Evolutionary conservation across 1,140 invertebrate species (phyloP).

Genomic region (Sweltsa coloradensis): DNA sequence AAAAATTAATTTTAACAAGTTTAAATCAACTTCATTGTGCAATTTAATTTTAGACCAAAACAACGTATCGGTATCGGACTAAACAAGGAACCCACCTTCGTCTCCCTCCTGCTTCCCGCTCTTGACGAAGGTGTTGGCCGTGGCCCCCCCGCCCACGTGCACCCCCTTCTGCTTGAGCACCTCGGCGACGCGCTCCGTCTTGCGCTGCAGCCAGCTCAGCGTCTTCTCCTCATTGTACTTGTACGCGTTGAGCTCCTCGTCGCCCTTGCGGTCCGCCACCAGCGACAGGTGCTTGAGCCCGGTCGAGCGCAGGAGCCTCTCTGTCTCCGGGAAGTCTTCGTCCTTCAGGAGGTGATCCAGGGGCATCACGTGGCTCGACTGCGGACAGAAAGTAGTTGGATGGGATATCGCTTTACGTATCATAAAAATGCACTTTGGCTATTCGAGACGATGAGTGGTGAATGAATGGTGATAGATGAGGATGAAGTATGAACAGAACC

Average conservation of each 20-base stretch:
- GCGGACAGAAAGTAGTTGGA: too few relatives aligned
- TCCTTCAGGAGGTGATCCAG: slow-evolving; percentile 54
- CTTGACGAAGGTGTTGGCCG: slow-evolving; percentile 57
- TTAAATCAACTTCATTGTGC: too few relatives aligned
- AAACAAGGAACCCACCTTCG: too few relatives aligned
- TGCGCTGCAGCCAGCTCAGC: slow-evolving; percentile 53
- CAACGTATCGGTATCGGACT: too few relatives aligned
- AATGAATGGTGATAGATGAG: too few relatives aligned
- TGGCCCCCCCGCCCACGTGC: slow-evolving; percentile 47
- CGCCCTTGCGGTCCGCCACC: slow-evolving; percentile 51
- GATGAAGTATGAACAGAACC: too few relatives aligned
- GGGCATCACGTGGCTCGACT: slow-evolving; percentile 44
- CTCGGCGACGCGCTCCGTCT: slow-evolving; percentile 45
- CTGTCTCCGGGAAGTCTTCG: slow-evolving; percentile 43
- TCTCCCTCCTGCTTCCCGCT: slow-evolving; percentile 37
- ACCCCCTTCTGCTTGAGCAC: slow-evolving; percentile 53
- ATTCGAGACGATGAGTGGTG: too few relatives aligned
- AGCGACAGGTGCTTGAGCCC: slow-evolving; percentile 25
- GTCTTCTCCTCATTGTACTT: slow-evolving; percentile 68
- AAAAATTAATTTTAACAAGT: too few relatives aligned
- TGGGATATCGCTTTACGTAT: too few relatives aligned
- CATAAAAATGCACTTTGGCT: too few relatives aligned
- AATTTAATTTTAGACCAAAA: too few relatives aligned
- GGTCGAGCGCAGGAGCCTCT: slow-evolving; percentile 28
- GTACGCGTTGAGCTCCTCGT: slow-evolving; percentile 53